phyloP scores from a whole-genome alignment of 2,888 invertebrate species.

The Latrodectus elegans region DNA sequence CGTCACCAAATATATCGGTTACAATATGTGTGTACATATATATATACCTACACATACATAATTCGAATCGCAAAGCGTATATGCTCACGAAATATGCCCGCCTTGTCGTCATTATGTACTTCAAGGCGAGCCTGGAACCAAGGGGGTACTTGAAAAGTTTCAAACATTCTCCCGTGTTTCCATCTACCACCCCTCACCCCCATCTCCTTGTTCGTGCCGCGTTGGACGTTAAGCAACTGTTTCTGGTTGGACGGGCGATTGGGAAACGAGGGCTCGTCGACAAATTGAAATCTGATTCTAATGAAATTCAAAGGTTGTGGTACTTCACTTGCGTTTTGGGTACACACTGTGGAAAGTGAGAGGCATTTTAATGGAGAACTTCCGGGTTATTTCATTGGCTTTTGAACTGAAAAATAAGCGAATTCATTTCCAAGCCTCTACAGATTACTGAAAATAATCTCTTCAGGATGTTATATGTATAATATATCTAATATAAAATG shows the following conservation, averaged over 20 bases:
- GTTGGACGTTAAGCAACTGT: constrained; percentile 28
- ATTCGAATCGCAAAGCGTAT: no score
- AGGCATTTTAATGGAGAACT: no score
- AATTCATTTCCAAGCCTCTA: no score
- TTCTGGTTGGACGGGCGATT: constrained; percentile 37
- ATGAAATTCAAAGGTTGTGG: neutral
- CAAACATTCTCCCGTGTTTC: constrained; percentile 9
- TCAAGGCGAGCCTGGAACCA: constrained; percentile 28
- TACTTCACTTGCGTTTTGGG: no score
- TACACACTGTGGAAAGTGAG: no score
- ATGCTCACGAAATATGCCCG: constrained; percentile 2
- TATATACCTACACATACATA: neutral
- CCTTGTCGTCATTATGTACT: constrained; percentile 46
- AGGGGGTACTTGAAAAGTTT: constrained; percentile 59
- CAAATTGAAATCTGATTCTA: constrained; percentile 29
- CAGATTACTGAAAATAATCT: no score
- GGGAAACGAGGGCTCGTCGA: constrained; percentile 35
- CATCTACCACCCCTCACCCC: neutral
- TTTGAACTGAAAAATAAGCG: no score
- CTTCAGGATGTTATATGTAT: no score
- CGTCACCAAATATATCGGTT: neutral
- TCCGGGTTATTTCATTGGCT: no score
- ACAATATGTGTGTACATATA: neutral
- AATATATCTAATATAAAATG: no score
- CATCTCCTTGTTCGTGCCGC: constrained; percentile 21